These are phyloP conservation scores for Condylura cristata DNA, from an alignment of 2,113 vertebrate genomes.

Conservation along the genomic window DNA sequence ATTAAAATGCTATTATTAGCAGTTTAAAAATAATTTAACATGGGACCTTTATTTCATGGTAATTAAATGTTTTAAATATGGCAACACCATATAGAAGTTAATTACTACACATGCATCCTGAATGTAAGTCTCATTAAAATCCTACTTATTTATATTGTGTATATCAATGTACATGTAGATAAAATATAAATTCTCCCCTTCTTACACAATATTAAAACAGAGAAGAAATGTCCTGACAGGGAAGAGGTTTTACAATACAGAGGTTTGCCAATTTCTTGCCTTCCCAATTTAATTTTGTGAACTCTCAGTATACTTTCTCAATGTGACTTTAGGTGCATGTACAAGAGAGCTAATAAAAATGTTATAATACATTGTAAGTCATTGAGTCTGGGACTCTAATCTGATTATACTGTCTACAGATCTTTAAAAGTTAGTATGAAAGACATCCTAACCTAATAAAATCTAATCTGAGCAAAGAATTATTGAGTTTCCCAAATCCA, in stretches of 20 bases:
- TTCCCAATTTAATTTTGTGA: constrained; percentile 61
- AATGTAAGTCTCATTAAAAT: not conserved
- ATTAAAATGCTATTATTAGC: not conserved
- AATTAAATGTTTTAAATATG: constrained; percentile 40
- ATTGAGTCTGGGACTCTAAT: constrained; percentile 73
- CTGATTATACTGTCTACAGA: constrained; percentile 81
- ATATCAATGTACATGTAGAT: not conserved
- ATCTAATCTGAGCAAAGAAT: constrained; percentile 80
- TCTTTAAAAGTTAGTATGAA: constrained; percentile 82
- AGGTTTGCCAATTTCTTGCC: not conserved
- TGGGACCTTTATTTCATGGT: not conserved
- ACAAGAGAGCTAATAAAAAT: constrained; percentile 70
- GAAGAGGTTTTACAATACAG: not conserved
- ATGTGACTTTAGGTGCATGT: constrained; percentile 68
- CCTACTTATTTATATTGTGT: not conserved
- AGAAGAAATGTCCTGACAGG: not conserved
- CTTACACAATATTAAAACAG: not conserved
- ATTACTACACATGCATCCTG: not conserved
- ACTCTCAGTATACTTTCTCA: constrained; percentile 45
- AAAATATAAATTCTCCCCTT: not conserved
- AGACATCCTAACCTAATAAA: constrained; percentile 82
- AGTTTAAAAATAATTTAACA: not conserved
- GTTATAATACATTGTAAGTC: constrained; percentile 71
- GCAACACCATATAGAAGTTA: constrained; percentile 49
- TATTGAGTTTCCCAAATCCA: constrained; percentile 83